A percentile compares a stretch with the other conserved stretches of the same genome.
These are phyloP conservation scores for Isichthys henryi DNA, from an alignment of 2,113 vertebrate species.

Conservation along the genomic window DNA sequence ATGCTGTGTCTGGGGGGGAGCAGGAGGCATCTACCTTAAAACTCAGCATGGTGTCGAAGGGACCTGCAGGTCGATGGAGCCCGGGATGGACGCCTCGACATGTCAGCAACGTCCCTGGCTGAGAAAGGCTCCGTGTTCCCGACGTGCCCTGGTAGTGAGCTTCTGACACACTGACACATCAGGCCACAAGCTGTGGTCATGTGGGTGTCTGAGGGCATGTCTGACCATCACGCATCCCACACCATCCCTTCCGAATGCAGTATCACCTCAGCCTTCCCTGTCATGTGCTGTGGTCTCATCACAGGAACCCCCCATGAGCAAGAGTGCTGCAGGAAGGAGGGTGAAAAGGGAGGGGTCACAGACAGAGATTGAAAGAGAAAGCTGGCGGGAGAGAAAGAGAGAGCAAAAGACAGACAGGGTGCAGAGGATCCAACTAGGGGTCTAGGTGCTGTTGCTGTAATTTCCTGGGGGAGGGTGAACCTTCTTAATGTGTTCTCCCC, in stretches of 20 bases:
- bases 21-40: background rate
- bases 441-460: background rate
- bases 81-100: background rate
- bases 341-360: background rate
- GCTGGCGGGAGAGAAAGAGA: background rate
- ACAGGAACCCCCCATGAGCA: background rate
- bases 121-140: background rate
- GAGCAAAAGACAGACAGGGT: background rate
- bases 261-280: background rate
- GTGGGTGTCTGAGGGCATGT: background rate
- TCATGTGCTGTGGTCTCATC: background rate
- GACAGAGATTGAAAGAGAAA: background rate
- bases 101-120: background rate
- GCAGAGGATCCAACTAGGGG: background rate
- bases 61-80: background rate
- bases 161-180: background rate
- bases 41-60: background rate
- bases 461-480: background rate
- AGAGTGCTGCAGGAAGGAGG: background rate
- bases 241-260: background rate
- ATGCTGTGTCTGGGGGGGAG: background rate
- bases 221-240: background rate
- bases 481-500: background rate
- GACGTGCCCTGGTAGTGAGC: background rate
- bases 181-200: background rate